Evolutionary conservation across 2,888 invertebrate genomes (phyloP), one percentile per base, ranked within the genome.

Genomic region (Heteropelma amictum): DNA sequence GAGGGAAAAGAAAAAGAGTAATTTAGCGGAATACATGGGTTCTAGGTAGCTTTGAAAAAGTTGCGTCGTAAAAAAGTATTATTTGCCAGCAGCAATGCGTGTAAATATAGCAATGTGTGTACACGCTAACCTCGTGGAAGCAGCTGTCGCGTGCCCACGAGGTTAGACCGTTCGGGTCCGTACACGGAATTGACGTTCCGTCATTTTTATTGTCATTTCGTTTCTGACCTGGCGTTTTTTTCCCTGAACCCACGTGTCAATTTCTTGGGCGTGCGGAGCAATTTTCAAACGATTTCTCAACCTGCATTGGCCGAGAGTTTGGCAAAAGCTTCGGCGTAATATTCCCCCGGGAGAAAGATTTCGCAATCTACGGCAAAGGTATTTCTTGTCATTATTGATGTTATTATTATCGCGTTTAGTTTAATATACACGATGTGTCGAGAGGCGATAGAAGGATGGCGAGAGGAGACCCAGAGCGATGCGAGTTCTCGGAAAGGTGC

Each of bases 401-500:
- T 14, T 19, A 40, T 42, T 17, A n/a, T n/a, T n/a, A n/a, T n/a
- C n/a, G n/a, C n/a, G n/a, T n/a, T n/a, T n/a, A n/a, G n/a, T n/a
- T n/a, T n/a, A n/a, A n/a, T n/a, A n/a, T n/a, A n/a, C n/a, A n/a
- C 51, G 64, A 64, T 40, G 53, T 40, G 51, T 64, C 64, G 63
- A 53, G 70, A 40, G 42, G 60, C 60, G 23, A 51, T 56, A 28
- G 70, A 70, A 67, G 51, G 30, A 63, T 30, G 54, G 54, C 61
- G 64, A 49, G 72, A n/a, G n/a, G n/a, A 72, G 42, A 70, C 53
- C 67, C 70, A 53, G 72, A 76, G 63, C 67, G 58, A 72, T 70
- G 71, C 54, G 56, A 73, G 64, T 84, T 84, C 84, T 79, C 30
- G 78, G 83, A 84, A 68, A 84, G 76, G 72, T 72, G 76, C 68